Conservation (phyloP, 2,113 vertebrate species). For the Pterocles gutturalis region DNA sequence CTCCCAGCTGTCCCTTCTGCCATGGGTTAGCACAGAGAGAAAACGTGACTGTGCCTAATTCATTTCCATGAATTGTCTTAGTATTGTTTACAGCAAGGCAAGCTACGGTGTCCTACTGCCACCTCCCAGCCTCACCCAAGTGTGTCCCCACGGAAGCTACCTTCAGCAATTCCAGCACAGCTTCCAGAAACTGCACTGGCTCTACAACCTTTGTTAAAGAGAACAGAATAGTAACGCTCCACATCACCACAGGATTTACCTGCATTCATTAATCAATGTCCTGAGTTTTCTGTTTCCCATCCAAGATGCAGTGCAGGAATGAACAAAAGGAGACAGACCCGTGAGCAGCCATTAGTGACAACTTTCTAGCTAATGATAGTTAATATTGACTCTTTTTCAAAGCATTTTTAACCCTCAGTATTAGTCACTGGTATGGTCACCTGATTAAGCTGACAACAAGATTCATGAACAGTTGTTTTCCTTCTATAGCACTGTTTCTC, state of each 20-base stretch:
- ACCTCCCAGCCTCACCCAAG: background rate
- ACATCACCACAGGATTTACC: background rate
- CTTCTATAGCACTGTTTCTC: background rate
- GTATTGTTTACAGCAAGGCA: background rate
- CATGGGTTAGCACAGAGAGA: background rate
- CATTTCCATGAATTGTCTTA: background rate
- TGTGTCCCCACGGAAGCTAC: background rate
- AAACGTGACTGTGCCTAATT: background rate
- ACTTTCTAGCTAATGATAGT: background rate
- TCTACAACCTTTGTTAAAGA: background rate
- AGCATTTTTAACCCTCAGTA: background rate
- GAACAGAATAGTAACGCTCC: background rate
- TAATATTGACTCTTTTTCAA: background rate
- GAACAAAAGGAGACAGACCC: constrained; percentile 2
- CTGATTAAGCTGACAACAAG: background rate
- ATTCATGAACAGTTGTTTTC: background rate
- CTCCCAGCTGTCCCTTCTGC: constrained; percentile 9
- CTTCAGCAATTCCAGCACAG: background rate
- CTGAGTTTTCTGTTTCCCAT: background rate
- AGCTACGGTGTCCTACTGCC: background rate
- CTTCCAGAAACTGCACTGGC: background rate
- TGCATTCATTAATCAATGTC: constrained; percentile 57
- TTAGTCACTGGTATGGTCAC: background rate
- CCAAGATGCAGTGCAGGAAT: constrained; percentile 10
- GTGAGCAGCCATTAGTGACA: background rate